Base-by-base conservation (phyloP, 2,888 invertebrate genomes). In the Orchesella flavescens region DNA sequence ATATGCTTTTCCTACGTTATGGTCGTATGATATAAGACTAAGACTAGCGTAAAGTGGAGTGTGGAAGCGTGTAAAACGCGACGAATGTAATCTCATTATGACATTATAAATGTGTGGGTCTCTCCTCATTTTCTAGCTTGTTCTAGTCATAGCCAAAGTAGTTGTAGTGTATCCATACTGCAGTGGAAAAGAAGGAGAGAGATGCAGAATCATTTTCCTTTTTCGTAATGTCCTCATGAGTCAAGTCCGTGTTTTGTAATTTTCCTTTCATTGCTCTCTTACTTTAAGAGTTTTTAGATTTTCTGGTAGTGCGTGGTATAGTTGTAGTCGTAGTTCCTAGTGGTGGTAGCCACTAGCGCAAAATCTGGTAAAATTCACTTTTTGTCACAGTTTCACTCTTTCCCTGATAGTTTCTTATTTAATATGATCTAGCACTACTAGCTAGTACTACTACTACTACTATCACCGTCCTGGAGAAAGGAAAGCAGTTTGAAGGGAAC, bases 31-130 rank as follows among this genome's bases (percentile, higher is more conserved):
- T 57, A n/a, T 19, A 57, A 15, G 57, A 57, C 17, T 19, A 17
- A 55, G 55, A 4, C 5, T 17, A 5, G 57, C 57, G 57, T 57
- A 57, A 57, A 57, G 57, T 57, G 57, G 17, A 57, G 57, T 57
- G 57, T 19, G 17, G 19, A 34, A 75, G 65, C 75, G 74, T 63
- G 44, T 61, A 61, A 68, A 59, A 77, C 55, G 76, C 71, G 69
- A 69, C 65, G 15, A 65, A 49, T 79, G 23, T 72, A 63, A 72
- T 79, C 79, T 79, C 72, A 79, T 79, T 79, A 79, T 71, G 65
- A 65, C 79, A 72, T 72, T 79, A 79, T 72, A 63, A 72, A 79
- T 53, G 65, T 79, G 63, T 24, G 65, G 55, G 23, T 21, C 69
- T 72, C 15, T 5, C 34, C 57, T 72, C 72, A 55, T 34, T 46